Base-by-base conservation (phyloP, 2,888 invertebrate species). In the Anoplius nigerrimus region DNA sequence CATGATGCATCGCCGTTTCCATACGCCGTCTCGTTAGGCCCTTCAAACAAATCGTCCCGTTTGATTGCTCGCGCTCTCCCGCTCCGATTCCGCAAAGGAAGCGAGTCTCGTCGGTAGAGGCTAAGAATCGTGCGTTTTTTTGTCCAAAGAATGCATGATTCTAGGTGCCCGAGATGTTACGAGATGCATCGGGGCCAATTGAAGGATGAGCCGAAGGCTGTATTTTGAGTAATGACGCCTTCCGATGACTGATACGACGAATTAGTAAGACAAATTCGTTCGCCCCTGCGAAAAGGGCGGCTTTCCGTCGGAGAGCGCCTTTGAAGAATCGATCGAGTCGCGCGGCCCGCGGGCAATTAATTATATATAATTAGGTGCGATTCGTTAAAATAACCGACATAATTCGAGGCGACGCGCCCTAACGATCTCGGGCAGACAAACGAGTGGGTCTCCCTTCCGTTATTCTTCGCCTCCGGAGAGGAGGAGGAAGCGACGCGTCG, bases 401-500 rank as follows among this genome's bases (percentile, higher is more conserved):
- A 71, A 76, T 78, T 76, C 66, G 66, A 69, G 68, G 59, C 63
- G 64, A 66, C 22, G 64, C 63, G 69, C 18, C 67, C 66, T 82
- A 82, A 83, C 79, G 82, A 83, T 80, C 78, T 62, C 58, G 65
- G 60, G 60, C 71, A 72, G 66, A 72, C 79, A 75, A 80, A 80
- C 73, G 75, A 78, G 71, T 70, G 69, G 53, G n/a, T n/a, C 60
- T 67, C 66, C 63, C 74, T 75, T 70, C 75, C 16, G 11, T 55
- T 27, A 11, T 56, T 56, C 56, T 34, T 62, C 71, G 65, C 61
- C 69, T 69, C 53, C 27, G 21, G 67, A 48, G 78, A 86, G 84
- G 84, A 84, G 80, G 70, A 84, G 86, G 87, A 87, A 87, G 82
- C 82, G 73, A 72, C 83, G 84, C 86, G 87, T 88, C 88, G 86